phyloP scores from a whole-genome alignment of 2,888 invertebrate genomes.

The Gasteruption jaculator region DNA sequence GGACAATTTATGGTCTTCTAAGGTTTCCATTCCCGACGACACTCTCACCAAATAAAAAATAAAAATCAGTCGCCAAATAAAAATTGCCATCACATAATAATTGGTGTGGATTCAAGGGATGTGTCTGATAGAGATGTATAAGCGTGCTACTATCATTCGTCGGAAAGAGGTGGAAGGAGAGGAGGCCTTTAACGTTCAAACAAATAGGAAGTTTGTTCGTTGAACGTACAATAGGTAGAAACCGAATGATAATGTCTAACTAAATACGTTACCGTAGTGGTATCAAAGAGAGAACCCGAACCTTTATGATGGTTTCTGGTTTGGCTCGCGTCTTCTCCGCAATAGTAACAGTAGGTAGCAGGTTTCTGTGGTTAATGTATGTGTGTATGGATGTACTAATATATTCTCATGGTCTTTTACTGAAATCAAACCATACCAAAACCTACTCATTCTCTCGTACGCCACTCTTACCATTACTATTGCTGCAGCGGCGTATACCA shows the following conservation, averaged over 20 bases:
- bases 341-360: too few species aligned
- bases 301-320: slow-evolving; percentile 49
- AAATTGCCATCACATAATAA: too few species aligned
- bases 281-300: slow-evolving; percentile 49
- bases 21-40: too few species aligned
- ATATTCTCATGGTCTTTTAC: too few species aligned
- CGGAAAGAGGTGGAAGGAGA: slow-evolving; percentile 17
- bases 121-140: too few species aligned
- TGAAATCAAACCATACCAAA: slow-evolving; percentile 9
- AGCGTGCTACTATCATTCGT: too few species aligned
- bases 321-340: slow-evolving; percentile 41
- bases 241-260: slow-evolving; percentile 51
- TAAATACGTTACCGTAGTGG: slow-evolving; percentile 44
- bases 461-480: slow-evolving; percentile 15
- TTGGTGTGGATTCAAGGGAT: too few species aligned
- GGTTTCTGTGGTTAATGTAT: slow-evolving; percentile 39
- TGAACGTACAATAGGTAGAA: slow-evolving; percentile 45
- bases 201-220: slow-evolving; percentile 49
- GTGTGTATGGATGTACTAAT: too few species aligned
- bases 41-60: too few species aligned
- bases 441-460: slow-evolving; percentile 13
- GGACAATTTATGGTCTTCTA: too few species aligned
- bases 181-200: slow-evolving; percentile 41
- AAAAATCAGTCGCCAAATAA: too few species aligned
- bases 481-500: slow-evolving; percentile 18